Evolutionary conservation across 2,797 vertebrate species (phyloP).

Genomic region (Pachyuromys duprasi): DNA sequence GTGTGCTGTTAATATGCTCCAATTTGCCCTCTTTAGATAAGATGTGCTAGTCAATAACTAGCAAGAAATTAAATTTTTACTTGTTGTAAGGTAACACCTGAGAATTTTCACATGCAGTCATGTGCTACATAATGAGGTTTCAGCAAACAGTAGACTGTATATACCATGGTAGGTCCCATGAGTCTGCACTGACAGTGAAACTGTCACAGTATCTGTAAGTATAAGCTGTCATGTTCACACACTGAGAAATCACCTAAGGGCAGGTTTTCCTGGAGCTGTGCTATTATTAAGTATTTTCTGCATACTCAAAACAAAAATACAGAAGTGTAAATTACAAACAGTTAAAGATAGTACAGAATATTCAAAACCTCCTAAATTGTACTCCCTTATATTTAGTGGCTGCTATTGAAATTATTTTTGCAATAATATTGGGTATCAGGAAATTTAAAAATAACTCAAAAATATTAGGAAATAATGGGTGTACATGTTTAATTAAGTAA

Average conservation of each 20-base stretch:
- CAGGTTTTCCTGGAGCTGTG: neutral
- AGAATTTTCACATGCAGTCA: neutral
- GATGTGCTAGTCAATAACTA: neutral
- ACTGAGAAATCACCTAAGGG: neutral
- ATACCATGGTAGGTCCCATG: neutral
- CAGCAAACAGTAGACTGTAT: neutral
- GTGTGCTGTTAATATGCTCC: conserved; percentile 32
- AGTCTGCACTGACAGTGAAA: neutral
- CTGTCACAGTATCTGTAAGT: neutral
- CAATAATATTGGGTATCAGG: neutral
- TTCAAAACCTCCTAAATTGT: neutral
- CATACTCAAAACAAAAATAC: neutral
- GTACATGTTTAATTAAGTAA: neutral
- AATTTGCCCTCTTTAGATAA: conserved; percentile 34
- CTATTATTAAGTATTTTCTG: neutral
- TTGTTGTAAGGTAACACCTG: neutral
- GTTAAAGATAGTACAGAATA: neutral
- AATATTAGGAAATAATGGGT: neutral
- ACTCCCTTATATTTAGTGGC: neutral
- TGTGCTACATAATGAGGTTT: neutral
- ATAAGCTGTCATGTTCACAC: neutral
- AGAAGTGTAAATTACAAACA: neutral
- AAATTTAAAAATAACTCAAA: neutral
- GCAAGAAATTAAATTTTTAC: conserved; percentile 18
- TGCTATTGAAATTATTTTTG: neutral